Percentiles rank a stretch among this genome's conserved stretches.
phyloP scores from a whole-genome alignment of 2,888 invertebrate species.

The Dinocampus coccinellae region DNA sequence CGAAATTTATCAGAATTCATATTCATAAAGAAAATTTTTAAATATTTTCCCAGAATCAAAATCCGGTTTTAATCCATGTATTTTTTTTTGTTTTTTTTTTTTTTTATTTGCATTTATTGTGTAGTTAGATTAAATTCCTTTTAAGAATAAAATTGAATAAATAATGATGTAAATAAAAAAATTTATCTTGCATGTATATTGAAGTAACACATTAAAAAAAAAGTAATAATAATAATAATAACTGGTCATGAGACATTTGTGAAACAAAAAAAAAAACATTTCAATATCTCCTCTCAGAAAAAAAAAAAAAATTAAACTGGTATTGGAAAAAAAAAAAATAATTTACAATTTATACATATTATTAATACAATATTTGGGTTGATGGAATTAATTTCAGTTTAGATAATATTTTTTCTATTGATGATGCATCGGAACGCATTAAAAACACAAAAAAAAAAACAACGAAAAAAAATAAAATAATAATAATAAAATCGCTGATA shows the following conservation, averaged over 20 bases:
- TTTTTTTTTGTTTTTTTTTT: background rate
- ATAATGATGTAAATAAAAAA: background rate
- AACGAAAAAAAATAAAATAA: background rate
- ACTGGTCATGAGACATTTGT: background rate
- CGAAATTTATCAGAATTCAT: background rate
- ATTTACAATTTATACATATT: background rate
- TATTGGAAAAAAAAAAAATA: background rate
- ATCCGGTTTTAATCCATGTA: background rate
- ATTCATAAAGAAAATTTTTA: background rate
- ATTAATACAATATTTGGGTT: background rate
- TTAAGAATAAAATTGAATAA: background rate
- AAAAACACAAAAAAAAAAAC: background rate
- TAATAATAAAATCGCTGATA: no score
- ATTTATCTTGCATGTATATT: background rate
- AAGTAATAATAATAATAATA: no score
- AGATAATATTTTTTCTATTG: background rate
- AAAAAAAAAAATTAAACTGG: background rate
- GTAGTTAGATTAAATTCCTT: background rate
- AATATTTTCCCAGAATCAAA: background rate
- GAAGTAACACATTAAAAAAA: background rate
- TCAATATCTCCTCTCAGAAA: background rate
- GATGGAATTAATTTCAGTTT: background rate
- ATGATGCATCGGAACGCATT: background rate
- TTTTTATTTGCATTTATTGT: no score
- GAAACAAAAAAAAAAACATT: no score